A percentile compares a stretch with the other conserved stretches of the same genome.
Evolutionary conservation across 2,797 vertebrate genomes (phyloP).

Genomic region (Paramormyrops hopkinsi): DNA sequence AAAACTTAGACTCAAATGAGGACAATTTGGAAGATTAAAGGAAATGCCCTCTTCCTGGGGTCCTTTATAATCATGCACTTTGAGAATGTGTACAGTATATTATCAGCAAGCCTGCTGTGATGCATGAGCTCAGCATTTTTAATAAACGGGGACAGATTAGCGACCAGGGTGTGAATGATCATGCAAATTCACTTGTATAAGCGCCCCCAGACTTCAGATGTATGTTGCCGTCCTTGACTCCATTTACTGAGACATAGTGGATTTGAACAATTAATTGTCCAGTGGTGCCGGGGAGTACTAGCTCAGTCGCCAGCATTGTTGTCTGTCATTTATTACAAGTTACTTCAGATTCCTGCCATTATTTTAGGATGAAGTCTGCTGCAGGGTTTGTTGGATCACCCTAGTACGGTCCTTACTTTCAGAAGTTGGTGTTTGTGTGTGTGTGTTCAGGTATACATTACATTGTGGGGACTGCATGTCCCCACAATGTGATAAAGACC

Average conservation of each 20-base stretch:
- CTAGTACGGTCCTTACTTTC: neutral
- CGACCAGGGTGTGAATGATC: neutral
- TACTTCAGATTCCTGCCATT: neutral
- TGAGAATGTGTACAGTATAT: neutral
- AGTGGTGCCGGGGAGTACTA: neutral
- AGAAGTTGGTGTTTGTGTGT: neutral
- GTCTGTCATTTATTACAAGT: neutral
- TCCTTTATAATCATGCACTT: slow-evolving; percentile 4
- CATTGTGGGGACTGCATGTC: neutral
- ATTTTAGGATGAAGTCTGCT: neutral
- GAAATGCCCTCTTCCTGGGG: neutral
- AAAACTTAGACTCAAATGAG: slow-evolving; percentile 9
- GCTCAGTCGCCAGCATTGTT: neutral
- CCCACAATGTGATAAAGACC: neutral
- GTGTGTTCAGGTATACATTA: neutral
- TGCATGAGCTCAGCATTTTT: slow-evolving; percentile 21
- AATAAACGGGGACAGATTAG: slow-evolving; percentile 16
- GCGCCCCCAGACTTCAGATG: neutral
- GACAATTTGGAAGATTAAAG: slow-evolving; percentile 17
- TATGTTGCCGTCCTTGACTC: neutral
- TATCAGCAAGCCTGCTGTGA: slow-evolving; percentile 9
- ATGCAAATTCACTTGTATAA: slow-evolving; percentile 9
- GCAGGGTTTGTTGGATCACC: neutral
- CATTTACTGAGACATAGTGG: neutral
- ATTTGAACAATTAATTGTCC: neutral